phyloP scores from a whole-genome alignment of 2,113 vertebrate species.

The Gambusia holbrooki region DNA sequence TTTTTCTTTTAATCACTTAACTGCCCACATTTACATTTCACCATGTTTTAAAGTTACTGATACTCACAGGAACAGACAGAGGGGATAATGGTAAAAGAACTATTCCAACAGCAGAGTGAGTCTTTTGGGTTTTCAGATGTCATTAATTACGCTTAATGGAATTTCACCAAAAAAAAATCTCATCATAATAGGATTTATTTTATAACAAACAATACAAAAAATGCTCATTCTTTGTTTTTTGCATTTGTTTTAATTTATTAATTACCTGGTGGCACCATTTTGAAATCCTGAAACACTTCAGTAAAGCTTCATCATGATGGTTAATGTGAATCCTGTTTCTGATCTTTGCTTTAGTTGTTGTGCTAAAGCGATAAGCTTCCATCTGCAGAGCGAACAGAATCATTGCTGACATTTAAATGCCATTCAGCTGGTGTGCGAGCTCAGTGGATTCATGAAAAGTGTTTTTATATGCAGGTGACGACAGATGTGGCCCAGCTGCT shows the following conservation, averaged over 20 bases:
- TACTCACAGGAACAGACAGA: too few species aligned
- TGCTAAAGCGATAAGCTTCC: conserved; percentile 3
- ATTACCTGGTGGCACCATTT: neutral
- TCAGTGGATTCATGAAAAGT: conserved; percentile 5
- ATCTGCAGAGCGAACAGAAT: conserved; percentile 6
- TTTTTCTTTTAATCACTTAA: too few species aligned
- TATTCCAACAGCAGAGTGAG: too few species aligned
- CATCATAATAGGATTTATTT: too few species aligned
- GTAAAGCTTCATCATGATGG: neutral
- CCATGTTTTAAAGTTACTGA: too few species aligned
- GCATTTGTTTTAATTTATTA: neutral
- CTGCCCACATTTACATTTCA: too few species aligned
- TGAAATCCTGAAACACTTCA: neutral
- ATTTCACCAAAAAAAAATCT: too few species aligned
- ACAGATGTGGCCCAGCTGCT: conserved; percentile 86
- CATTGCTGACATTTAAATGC: conserved; percentile 1
- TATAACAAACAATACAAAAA: too few species aligned
- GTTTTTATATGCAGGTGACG: conserved; percentile 84
- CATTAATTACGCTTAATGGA: too few species aligned
- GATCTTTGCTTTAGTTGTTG: conserved; percentile 1
- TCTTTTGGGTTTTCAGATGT: too few species aligned
- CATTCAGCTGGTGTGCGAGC: neutral
- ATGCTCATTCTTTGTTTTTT: too few species aligned
- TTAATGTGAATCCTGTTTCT: neutral
- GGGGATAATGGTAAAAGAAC: too few species aligned